These are phyloP conservation scores for Crypturellus undulatus DNA, from an alignment of 2,113 vertebrate genomes.

Conservation along the genomic window DNA sequence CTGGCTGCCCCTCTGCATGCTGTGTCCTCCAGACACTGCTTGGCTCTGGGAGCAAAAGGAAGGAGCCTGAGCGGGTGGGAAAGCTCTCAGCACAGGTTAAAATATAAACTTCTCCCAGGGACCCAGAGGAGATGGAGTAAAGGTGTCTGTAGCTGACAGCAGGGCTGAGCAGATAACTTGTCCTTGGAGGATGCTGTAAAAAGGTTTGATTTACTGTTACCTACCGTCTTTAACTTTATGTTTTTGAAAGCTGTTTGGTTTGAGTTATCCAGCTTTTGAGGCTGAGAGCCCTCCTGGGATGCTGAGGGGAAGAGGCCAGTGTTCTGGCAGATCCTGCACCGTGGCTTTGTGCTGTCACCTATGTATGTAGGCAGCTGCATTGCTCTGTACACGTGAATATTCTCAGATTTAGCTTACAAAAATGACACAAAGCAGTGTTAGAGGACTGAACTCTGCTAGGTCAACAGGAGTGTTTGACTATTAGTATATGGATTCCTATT, in stretches of 20 bases:
- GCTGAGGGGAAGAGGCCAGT: neutral
- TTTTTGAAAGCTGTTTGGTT: neutral
- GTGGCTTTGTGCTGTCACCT: neutral
- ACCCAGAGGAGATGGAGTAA: neutral
- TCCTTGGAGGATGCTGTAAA: neutral
- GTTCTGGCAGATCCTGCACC: accelerated
- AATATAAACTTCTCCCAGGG: neutral
- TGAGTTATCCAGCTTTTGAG: neutral
- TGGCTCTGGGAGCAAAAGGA: neutral
- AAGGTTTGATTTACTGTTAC: neutral
- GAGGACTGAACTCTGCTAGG: neutral
- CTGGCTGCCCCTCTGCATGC: neutral
- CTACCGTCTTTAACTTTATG: neutral
- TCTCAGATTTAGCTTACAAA: neutral
- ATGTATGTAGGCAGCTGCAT: neutral
- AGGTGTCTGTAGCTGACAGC: neutral
- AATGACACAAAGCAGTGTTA: neutral
- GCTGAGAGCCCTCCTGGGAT: neutral
- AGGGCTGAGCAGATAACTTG: neutral
- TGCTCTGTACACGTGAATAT: neutral
- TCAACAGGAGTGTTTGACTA: neutral
- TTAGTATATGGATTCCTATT: too few relatives aligned
- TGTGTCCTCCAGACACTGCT: neutral
- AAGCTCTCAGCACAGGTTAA: neutral
- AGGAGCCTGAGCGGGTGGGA: neutral